These are phyloP conservation scores for Octopus sinensis DNA, from an alignment of 1,140 invertebrate species.

Conservation along the genomic window DNA sequence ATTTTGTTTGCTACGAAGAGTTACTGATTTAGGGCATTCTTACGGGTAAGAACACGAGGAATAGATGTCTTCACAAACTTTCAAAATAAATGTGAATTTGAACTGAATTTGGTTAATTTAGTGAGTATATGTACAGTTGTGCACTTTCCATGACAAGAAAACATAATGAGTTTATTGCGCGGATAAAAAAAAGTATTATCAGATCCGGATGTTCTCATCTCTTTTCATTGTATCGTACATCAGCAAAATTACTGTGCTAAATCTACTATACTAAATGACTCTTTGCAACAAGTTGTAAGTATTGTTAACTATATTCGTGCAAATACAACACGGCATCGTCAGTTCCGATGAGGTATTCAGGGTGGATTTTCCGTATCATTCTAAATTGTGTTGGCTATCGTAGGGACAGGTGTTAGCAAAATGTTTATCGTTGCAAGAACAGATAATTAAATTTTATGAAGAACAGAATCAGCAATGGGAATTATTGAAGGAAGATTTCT, in stretches of 20 bases:
- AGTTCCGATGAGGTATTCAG: background rate
- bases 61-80: conserved; percentile 2
- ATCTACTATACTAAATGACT: background rate
- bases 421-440: no score
- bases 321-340: conserved; percentile 1
- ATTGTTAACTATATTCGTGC: conserved; percentile 13
- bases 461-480: no score
- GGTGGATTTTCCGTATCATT: no score
- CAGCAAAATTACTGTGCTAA: conserved; percentile 1
- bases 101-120: conserved; percentile 13
- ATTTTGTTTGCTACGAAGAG: conserved; percentile 1
- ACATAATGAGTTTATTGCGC: background rate
- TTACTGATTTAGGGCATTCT: conserved; percentile 1
- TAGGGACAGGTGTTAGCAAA: no score
- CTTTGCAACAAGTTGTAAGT: conserved; percentile 7
- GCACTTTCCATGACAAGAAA: background rate
- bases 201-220: background rate
- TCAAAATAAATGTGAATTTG: background rate
- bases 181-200: background rate
- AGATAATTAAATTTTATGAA: no score
- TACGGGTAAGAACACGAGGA: conserved; percentile 3
- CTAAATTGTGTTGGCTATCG: no score
- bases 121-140: background rate
- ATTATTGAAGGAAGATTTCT: no score
- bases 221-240: background rate